Conservation (phyloP, 2,888 invertebrate genomes). For the Mimumesa dahlbomi region DNA sequence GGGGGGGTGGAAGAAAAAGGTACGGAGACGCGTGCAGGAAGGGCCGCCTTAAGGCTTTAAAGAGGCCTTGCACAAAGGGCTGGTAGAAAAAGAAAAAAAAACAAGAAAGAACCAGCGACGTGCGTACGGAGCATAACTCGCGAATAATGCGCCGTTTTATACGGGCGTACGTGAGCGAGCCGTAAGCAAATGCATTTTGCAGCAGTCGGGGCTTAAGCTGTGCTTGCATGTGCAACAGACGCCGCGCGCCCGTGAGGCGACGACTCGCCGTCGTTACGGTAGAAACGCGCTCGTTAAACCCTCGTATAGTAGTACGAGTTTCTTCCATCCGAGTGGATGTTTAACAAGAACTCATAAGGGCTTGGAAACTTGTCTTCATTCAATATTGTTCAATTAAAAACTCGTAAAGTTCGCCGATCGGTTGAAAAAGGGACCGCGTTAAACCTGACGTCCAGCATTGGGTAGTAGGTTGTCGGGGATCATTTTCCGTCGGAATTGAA, state of each 20-base stretch:
- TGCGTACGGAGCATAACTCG: constrained; percentile 67
- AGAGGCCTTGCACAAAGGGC: constrained; percentile 35
- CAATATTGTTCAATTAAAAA: constrained; percentile 44
- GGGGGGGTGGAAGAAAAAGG: constrained; percentile 17
- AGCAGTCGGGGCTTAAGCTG: constrained; percentile 46
- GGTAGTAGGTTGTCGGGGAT: not conserved
- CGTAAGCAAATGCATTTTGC: constrained; percentile 64
- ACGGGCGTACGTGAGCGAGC: constrained; percentile 63
- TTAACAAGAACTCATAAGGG: constrained; percentile 20
- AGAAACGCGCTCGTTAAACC: constrained; percentile 53
- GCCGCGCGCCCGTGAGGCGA: constrained; percentile 6
- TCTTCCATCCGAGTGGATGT: constrained; percentile 12
- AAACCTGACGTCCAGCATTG: too few relatives aligned
- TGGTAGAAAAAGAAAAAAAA: constrained; percentile 17
- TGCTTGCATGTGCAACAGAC: constrained; percentile 27
- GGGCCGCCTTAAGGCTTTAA: constrained; percentile 56
- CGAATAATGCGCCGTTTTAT: constrained; percentile 70
- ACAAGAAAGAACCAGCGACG: constrained; percentile 54
- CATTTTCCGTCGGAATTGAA: not conserved
- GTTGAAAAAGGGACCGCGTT: not conserved
- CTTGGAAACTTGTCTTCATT: constrained; percentile 27
- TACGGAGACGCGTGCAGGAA: constrained; percentile 49
- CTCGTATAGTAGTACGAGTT: constrained; percentile 18
- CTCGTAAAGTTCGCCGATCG: constrained; percentile 33
- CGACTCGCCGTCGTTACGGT: constrained; percentile 30